These are phyloP conservation scores for Helicoverpa assulta DNA, from an alignment of 2,888 invertebrate genomes.

Conservation along the genomic window DNA sequence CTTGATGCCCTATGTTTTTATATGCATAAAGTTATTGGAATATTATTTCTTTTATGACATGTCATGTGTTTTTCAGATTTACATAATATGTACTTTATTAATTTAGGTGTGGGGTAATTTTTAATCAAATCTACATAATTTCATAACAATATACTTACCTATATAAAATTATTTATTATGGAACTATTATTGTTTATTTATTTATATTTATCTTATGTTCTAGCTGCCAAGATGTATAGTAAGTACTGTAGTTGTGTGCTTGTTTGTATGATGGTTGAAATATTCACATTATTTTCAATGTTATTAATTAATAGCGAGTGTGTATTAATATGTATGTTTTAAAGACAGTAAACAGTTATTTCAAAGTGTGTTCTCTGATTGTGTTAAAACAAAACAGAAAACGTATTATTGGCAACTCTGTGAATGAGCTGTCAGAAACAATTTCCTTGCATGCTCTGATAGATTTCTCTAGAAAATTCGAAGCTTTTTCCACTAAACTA, in stretches of 20 bases:
- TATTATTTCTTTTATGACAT: too few species aligned
- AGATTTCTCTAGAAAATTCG: too few species aligned
- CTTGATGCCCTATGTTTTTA: too few species aligned
- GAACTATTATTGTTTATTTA: constrained; percentile 25
- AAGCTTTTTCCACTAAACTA: too few species aligned
- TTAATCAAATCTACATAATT: not conserved
- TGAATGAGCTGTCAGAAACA: too few species aligned
- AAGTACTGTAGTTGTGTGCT: constrained; percentile 70
- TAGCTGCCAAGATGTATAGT: constrained; percentile 88
- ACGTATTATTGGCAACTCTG: too few species aligned
- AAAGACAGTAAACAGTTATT: too few species aligned
- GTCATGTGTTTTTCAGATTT: too few species aligned
- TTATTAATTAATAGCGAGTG: not conserved
- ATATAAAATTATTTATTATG: not conserved
- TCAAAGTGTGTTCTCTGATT: too few species aligned
- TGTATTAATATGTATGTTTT: not conserved
- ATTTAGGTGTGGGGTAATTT: not conserved
- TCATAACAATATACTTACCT: not conserved
- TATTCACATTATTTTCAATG: not conserved
- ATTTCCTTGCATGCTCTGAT: too few species aligned
- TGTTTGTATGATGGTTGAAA: constrained; percentile 39
- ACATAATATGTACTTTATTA: not conserved
- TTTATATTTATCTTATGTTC: constrained; percentile 68
- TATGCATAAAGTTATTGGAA: too few species aligned
- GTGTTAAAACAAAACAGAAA: too few species aligned